Evolutionary conservation across 1,140 invertebrate genomes (phyloP).

Genomic region (Scaptomyza pallida): DNA sequence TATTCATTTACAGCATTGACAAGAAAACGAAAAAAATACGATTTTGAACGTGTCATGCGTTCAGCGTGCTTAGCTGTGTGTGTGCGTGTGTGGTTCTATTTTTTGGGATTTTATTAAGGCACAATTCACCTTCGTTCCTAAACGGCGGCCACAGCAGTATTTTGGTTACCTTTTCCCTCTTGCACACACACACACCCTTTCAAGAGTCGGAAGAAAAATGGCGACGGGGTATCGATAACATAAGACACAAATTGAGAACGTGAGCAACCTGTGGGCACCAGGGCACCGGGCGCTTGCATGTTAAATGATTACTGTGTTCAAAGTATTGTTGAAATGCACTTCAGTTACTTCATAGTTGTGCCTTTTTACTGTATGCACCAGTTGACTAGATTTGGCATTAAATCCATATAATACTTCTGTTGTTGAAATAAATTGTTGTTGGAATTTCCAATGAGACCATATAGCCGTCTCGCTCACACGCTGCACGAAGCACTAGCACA

Average conservation of each 20-base stretch:
- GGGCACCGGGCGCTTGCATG: neutral
- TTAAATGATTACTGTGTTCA: neutral
- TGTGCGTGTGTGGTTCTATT: constrained; percentile 30
- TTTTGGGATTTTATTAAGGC: constrained; percentile 60
- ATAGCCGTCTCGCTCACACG: constrained; percentile 59
- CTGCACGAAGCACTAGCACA: constrained; percentile 35
- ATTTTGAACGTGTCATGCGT: constrained; percentile 45
- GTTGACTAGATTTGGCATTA: neutral
- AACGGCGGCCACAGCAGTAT: constrained; percentile 56
- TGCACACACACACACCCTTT: constrained; percentile 48
- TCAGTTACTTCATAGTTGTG: neutral
- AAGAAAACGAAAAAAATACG: constrained; percentile 22
- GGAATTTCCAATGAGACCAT: constrained; percentile 68
- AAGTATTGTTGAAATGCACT: too few relatives aligned
- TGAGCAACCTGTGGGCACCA: constrained; percentile 62
- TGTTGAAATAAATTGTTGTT: constrained; percentile 71
- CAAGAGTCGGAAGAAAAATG: constrained; percentile 73
- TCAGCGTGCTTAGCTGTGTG: constrained; percentile 7
- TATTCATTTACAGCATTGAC: constrained; percentile 32
- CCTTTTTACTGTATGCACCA: constrained; percentile 8
- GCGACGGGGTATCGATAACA: constrained; percentile 79
- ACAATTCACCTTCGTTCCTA: constrained; percentile 33
- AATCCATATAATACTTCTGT: constrained; percentile 50
- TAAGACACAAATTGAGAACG: constrained; percentile 51
- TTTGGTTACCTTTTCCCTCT: constrained; percentile 75